These are phyloP conservation scores for Ornithoptera priamus DNA, from an alignment of 2,888 invertebrate species.

Conservation along the genomic window DNA sequence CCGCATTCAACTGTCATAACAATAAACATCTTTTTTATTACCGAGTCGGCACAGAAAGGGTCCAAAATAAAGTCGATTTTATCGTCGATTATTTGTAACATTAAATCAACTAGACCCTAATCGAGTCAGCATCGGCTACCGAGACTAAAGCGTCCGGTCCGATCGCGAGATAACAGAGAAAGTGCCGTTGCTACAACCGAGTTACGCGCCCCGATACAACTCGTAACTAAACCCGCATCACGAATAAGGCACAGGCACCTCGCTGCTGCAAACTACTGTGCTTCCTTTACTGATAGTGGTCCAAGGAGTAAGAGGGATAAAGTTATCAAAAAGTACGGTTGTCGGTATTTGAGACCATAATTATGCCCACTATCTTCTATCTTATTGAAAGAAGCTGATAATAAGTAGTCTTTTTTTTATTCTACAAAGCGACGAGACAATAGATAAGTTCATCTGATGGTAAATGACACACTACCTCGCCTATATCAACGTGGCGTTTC, in stretches of 20 bases:
- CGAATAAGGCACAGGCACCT: slow-evolving; percentile 44
- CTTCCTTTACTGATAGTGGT: neutral
- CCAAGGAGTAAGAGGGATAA: too few species aligned
- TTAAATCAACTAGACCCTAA: slow-evolving; percentile 58
- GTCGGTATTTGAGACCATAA: too few species aligned
- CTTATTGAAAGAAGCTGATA: too few species aligned
- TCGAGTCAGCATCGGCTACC: slow-evolving; percentile 58
- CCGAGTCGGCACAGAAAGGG: neutral
- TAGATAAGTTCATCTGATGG: too few species aligned
- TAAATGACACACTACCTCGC: too few species aligned
- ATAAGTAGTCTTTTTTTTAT: too few species aligned
- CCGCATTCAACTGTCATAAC: neutral
- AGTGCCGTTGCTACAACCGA: slow-evolving; percentile 66
- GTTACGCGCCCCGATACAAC: slow-evolving; percentile 70
- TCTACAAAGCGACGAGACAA: too few species aligned
- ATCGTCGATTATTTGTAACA: slow-evolving; percentile 58
- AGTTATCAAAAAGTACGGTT: too few species aligned
- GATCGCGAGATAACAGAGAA: slow-evolving; percentile 72
- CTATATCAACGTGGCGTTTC: too few species aligned
- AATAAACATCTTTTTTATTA: neutral
- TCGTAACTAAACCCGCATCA: slow-evolving; percentile 44
- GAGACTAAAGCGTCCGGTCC: slow-evolving; percentile 54
- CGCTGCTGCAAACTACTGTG: slow-evolving; percentile 10
- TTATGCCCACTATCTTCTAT: too few species aligned
- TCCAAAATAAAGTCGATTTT: slow-evolving; percentile 35